Evolutionary conservation across 2,797 vertebrate genomes (phyloP).

Genomic region (Bovichtus variegatus): DNA sequence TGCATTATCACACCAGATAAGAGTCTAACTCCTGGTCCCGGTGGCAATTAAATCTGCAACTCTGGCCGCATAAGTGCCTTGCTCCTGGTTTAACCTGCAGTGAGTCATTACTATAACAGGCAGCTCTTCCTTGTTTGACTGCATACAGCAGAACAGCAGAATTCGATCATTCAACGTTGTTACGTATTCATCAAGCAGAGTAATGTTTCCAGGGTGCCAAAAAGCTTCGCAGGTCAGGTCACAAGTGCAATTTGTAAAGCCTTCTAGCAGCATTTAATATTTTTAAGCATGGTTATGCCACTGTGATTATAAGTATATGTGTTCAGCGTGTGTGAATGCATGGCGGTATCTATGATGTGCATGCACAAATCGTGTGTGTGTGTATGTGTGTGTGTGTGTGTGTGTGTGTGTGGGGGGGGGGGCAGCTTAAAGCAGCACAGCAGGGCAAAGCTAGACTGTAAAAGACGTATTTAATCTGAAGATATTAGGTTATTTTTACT

Average conservation of each 20-base stretch:
- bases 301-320: conserved; percentile 62
- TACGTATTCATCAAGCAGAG: conserved; percentile 74
- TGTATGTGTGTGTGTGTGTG: conserved; percentile 9
- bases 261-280: conserved; percentile 68
- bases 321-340: conserved; percentile 14
- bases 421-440: conserved; percentile 68
- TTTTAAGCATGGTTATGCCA: conserved; percentile 68
- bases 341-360: conserved; percentile 5
- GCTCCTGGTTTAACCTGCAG: conserved; percentile 21
- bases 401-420: conserved; percentile 29
- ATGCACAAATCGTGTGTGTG: background rate
- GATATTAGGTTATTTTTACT: conserved; percentile 88
- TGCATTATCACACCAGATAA: conserved; percentile 23
- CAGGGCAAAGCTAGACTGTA: conserved; percentile 60
- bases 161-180: conserved; percentile 55
- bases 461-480: conserved; percentile 86
- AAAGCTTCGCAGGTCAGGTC: conserved; percentile 63
- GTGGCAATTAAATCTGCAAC: conserved; percentile 52
- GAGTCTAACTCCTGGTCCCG: conserved; percentile 16
- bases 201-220: conserved; percentile 63
- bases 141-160: conserved; percentile 20
- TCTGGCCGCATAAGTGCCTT: conserved; percentile 18
- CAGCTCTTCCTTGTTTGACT: conserved; percentile 27
- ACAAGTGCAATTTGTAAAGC: conserved; percentile 66
- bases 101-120: conserved; percentile 54